Base-by-base conservation (phyloP, 2,113 vertebrate species). In the Dolichallabes microphthalmus region DNA sequence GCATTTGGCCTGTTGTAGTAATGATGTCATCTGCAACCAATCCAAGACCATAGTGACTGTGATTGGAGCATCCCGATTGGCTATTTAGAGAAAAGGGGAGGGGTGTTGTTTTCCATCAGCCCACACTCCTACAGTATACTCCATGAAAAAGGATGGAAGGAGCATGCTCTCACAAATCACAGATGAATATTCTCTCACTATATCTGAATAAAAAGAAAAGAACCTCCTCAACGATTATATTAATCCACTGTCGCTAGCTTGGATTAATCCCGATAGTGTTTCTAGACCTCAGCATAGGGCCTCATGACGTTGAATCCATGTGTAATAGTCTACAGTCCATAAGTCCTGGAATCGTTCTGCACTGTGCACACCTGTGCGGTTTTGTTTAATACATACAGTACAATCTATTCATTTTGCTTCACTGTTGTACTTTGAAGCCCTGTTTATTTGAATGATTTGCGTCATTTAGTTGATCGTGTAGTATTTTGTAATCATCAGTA, bases 21-120 rank as follows among this genome's bases (percentile, higher is more conserved):
- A 92, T 95, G 94, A 96, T 93, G 93, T 96, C 89, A 96, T 94
- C 82, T 89, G 89, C 91, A 91, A 89, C 90, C 89, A 74, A 89
- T 90, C 93, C 88, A 82, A 90, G 89, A 61, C 88, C 90, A 88
- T 63, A 73, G 3, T 94, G 94, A 95, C 95, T 94, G 95, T 95
- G 93, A 94, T 93, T 88, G 69, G 88, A 87, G 81, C 45, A 10
- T 79, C 55, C 66, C 13, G 25, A 86, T 85, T 89, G 88, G 86
- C 64, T 80, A 39, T 75, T 88, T 55, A 11, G 27, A 78, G 82
- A 39, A 81, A 78, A 80, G 3, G 57, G 88, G 82, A 74, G 69
- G 8, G 74, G 52, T 64, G 53, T 82, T 27, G 73, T 52, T 89
- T 73, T 85, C 68, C 58, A 77, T 85, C 80, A 86, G 71, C 61